Evolutionary conservation across 2,888 invertebrate genomes (phyloP), one percentile per base, ranked within the genome.

Genomic region (Drosophila setosimentum): DNA sequence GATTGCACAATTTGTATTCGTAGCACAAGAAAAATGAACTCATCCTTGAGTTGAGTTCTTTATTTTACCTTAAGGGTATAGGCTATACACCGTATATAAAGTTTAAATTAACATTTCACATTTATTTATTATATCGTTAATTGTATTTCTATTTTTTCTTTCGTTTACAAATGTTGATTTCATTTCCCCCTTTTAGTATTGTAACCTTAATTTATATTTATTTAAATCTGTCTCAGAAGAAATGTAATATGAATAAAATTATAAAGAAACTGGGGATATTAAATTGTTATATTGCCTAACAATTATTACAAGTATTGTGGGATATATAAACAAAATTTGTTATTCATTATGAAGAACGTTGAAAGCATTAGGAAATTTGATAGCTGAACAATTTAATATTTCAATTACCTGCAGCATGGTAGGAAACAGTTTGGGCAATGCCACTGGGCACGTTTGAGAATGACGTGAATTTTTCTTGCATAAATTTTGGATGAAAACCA

Each of bases 381-480:
- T 45, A 37, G 33, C 45, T 37, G 18, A 66, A 35, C 45, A 42
- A 67, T 54, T 68, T 67, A 30, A 67, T 68, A 68, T 67, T 67
- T 37, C 24, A 67, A 68, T 33, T 59, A 59, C 48, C 30, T 29
- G 37, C 53, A 58, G 48, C 40, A 53, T 62, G 37, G n/a, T 37
- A 54, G 40, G 13, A 55, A 55, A 40, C 2, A 27, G 37, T 3
- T 35, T 29, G 13, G 3, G 21, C 1, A 57, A 50, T 54, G 37
- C 50, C 59, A 35, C 37, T 45, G 63, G 66, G 66, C 80, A 71
- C 66, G 76, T 70, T 77, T 74, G 61, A 49, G 68, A 71, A 64
- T 69, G 73, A 63, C 57, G 75, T 49, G 75, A 78, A 69, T 73
- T 78, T 78, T 76, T 75, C 53, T 72, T 76, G 76, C 73, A 80